phyloP scores from a whole-genome alignment of 2,888 invertebrate genomes.

The Hirtodrosophila duncani region DNA sequence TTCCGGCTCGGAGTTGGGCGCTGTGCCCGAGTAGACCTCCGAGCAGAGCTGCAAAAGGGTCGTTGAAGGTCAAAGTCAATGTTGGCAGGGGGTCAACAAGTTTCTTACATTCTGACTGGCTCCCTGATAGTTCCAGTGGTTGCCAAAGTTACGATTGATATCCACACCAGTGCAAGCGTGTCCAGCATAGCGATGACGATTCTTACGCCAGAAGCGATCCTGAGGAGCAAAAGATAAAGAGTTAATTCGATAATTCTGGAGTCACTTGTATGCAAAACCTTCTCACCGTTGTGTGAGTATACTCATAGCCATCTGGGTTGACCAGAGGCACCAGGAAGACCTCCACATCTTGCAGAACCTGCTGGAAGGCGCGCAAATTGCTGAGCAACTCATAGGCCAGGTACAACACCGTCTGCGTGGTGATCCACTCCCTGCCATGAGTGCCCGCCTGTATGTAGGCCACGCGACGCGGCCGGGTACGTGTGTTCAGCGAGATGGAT shows the following conservation, averaged over 20 bases:
- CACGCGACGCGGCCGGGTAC: conserved; percentile 63
- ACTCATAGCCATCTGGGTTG: conserved; percentile 78
- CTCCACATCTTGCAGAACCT: conserved; percentile 73
- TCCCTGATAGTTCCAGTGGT: conserved; percentile 82
- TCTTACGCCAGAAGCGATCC: conserved; percentile 84
- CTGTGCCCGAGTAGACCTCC: conserved; percentile 76
- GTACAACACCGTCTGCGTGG: conserved; percentile 83
- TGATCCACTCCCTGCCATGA: conserved; percentile 84
- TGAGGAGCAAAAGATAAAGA: conserved; percentile 15
- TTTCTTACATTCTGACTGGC: conserved; percentile 78
- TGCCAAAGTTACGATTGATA: conserved; percentile 87
- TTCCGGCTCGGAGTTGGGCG: conserved; percentile 76
- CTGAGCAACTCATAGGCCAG: conserved; percentile 83
- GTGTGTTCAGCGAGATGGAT: conserved; percentile 71
- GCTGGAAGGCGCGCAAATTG: conserved; percentile 77
- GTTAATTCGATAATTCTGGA: not conserved
- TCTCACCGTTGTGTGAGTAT: conserved; percentile 73
- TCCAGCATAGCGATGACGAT: conserved; percentile 80
- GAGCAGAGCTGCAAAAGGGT: conserved; percentile 71
- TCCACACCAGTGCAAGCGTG: conserved; percentile 84
- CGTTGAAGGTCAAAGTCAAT: conserved; percentile 42
- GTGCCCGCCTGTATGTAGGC: conserved; percentile 77
- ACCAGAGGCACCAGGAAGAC: conserved; percentile 75
- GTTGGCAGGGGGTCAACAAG: conserved; percentile 9
- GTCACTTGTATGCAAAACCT: not conserved